phyloP scores from a whole-genome alignment of 2,113 vertebrate genomes.

The Podarcis raffonei region DNA sequence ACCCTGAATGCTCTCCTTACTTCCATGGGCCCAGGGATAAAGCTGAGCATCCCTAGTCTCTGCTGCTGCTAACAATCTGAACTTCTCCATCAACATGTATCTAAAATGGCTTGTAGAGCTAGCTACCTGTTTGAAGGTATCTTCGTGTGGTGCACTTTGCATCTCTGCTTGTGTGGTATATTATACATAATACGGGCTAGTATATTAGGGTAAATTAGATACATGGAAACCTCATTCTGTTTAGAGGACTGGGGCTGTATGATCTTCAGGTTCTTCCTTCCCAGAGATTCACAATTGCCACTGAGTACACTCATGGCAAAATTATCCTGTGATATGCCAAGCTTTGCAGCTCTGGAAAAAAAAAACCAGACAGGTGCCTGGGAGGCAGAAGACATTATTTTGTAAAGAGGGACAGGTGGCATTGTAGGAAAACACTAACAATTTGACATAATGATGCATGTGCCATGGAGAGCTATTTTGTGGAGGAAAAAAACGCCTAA shows the following conservation, averaged over 20 bases:
- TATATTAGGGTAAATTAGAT: not conserved
- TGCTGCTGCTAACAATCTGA: not conserved
- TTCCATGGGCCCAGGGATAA: not conserved
- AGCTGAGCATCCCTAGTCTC: not conserved
- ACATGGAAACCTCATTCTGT: not conserved
- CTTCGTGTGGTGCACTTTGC: not conserved
- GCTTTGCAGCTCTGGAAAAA: not conserved
- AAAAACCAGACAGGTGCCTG: not conserved
- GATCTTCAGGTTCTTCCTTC: not conserved
- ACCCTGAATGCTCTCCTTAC: not conserved
- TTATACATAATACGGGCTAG: not conserved
- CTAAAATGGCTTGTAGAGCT: not conserved
- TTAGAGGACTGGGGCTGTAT: not conserved
- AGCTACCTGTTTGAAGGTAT: not conserved
- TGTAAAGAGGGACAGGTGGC: not conserved
- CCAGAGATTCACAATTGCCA: not conserved
- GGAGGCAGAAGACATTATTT: slow-evolving; percentile 2
- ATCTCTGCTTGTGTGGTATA: not conserved
- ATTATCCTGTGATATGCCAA: not conserved
- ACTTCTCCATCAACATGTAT: not conserved
- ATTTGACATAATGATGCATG: slow-evolving; percentile 2
- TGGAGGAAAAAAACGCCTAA: not conserved
- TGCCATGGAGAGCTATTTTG: not conserved
- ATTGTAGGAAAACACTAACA: slow-evolving; percentile 8
- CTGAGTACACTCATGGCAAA: not conserved